Conservation (phyloP, 2,888 invertebrate genomes). For the Ectemnius lituratus region DNA sequence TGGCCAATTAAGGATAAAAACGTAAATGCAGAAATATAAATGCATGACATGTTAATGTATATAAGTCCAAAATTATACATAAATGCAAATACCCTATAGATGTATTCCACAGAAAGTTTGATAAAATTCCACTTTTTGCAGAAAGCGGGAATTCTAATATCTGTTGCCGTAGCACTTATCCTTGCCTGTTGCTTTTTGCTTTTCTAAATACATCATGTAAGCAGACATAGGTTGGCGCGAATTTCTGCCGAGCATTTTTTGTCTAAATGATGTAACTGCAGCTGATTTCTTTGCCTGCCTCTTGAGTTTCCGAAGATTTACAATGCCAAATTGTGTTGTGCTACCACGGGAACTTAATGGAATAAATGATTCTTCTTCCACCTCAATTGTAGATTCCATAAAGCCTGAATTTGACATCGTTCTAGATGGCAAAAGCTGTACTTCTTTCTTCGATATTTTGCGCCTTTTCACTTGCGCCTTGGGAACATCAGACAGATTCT, state of each 20-base stretch:
- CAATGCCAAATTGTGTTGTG: slow-evolving; percentile 68
- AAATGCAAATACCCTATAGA: no score
- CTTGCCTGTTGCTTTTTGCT: slow-evolving; percentile 57
- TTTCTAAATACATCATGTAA: slow-evolving; percentile 65
- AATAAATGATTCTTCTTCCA: slow-evolving; percentile 47
- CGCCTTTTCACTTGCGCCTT: slow-evolving; percentile 26
- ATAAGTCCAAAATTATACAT: background rate
- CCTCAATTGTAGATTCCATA: background rate
- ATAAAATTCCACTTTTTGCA: no score
- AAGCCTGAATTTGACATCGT: slow-evolving; percentile 40
- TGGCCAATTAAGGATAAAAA: no score
- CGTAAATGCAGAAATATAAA: no score
- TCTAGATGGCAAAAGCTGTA: slow-evolving; percentile 45
- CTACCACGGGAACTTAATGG: slow-evolving; percentile 62
- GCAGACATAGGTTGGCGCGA: slow-evolving; percentile 61
- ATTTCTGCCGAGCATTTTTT: slow-evolving; percentile 68
- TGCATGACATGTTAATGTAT: no score
- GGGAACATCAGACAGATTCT: slow-evolving; percentile 60
- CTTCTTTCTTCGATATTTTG: slow-evolving; percentile 40
- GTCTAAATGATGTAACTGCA: slow-evolving; percentile 54
- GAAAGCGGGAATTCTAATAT: slow-evolving; percentile 4
- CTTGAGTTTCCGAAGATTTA: slow-evolving; percentile 59
- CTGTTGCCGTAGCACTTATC: slow-evolving; percentile 21
- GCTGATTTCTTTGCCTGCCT: slow-evolving; percentile 53
- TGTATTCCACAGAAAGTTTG: no score